Percentiles rank a stretch among this genome's conserved stretches.
These are phyloP conservation scores for Hypena proboscidalis DNA, from an alignment of 2,888 invertebrate species.

Conservation along the genomic window DNA sequence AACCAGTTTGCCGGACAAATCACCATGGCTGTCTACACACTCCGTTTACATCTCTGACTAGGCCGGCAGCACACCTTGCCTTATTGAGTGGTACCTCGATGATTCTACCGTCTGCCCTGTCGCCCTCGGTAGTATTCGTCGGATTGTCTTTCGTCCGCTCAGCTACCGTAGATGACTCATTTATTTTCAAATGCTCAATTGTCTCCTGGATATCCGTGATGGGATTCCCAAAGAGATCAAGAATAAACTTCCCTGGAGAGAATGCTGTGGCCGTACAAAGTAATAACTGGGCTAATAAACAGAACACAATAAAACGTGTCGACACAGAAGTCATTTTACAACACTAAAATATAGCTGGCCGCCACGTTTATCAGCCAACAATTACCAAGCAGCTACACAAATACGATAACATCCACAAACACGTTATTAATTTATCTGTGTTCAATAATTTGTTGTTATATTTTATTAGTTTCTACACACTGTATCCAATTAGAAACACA, in stretches of 20 bases:
- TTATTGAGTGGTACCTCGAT: conserved; percentile 69
- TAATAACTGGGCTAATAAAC: conserved; percentile 60
- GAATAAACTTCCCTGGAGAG: conserved; percentile 54
- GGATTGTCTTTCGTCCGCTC: conserved; percentile 22
- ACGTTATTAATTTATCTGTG: conserved; percentile 34
- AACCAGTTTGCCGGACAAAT: conserved; percentile 37
- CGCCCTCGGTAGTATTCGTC: conserved; percentile 12
- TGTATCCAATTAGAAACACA: conserved; percentile 19
- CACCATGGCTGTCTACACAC: conserved; percentile 70
- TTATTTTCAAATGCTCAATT: conserved; percentile 11
- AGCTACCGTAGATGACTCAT: conserved; percentile 9
- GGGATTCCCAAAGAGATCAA: conserved; percentile 70
- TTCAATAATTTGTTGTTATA: conserved; percentile 18
- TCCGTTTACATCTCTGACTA: conserved; percentile 62
- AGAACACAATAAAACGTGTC: conserved; percentile 64
- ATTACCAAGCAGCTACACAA: conserved; percentile 45
- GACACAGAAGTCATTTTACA: conserved; percentile 71
- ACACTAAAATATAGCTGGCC: conserved; percentile 52
- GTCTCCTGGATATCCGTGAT: conserved; percentile 60
- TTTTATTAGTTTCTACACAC: conserved; percentile 9
- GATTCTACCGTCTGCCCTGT: conserved; percentile 48
- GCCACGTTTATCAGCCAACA: conserved; percentile 57
- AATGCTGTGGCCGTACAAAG: conserved; percentile 49
- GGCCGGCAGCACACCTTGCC: conserved; percentile 49
- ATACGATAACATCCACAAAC: conserved; percentile 40